Percentiles rank a stretch among this genome's conserved stretches.
Evolutionary conservation across 2,113 vertebrate species (phyloP).

Genomic region (Perccottus glenii): DNA sequence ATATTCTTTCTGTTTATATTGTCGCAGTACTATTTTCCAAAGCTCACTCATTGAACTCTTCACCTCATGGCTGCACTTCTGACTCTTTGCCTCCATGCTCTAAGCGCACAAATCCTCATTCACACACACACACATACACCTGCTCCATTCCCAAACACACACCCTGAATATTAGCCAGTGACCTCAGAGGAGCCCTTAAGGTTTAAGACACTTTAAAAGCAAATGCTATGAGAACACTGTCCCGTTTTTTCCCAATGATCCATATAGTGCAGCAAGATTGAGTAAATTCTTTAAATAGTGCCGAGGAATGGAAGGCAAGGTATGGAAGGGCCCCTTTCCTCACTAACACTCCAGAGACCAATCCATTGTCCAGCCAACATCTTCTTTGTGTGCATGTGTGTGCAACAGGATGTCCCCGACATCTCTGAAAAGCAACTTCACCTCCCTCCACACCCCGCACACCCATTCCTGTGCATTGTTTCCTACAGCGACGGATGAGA

Average conservation of each 20-base stretch:
- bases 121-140: slow-evolving; percentile 52
- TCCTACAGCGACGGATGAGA: slow-evolving; percentile 33
- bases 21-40: not conserved
- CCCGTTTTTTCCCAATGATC: slow-evolving; percentile 15
- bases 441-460: slow-evolving; percentile 54
- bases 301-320: slow-evolving; percentile 44
- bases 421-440: slow-evolving; percentile 64
- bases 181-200: slow-evolving; percentile 11
- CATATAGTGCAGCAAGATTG: not conserved
- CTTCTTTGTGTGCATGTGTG: slow-evolving; percentile 55
- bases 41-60: slow-evolving; percentile 56
- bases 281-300: slow-evolving; percentile 28
- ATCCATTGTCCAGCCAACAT: slow-evolving; percentile 73
- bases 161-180: slow-evolving; percentile 23
- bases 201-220: not conserved
- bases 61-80: slow-evolving; percentile 53
- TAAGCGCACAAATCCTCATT: slow-evolving; percentile 59
- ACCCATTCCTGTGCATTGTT: slow-evolving; percentile 76
- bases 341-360: slow-evolving; percentile 62
- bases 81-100: slow-evolving; percentile 54
- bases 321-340: slow-evolving; percentile 69
- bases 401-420: slow-evolving; percentile 69
- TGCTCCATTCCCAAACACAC: slow-evolving; percentile 43
- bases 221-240: not conserved
- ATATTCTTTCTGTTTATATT: not conserved